Base-by-base conservation (phyloP, 2,113 vertebrate genomes). In the Aix galericulata region DNA sequence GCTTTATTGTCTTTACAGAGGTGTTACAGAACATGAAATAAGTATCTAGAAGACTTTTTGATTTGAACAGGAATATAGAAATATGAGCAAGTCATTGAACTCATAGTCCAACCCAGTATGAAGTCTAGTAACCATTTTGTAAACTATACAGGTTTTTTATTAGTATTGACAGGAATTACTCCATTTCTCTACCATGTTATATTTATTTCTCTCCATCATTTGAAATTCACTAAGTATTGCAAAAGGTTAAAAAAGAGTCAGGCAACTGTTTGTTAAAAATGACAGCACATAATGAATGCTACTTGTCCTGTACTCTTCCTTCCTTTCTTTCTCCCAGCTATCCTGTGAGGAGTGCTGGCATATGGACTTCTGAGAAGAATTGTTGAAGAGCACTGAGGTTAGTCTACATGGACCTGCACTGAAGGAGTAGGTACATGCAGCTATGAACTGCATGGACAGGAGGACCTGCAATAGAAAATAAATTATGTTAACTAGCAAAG, bases 351-450 rank as follows among this genome's bases (percentile, higher is more conserved):
- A 81, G 6, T 72, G 6, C 9, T 75, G 31, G 17, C 63, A 84
- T 17, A 63, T 8, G 25, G 15, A 58, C 9, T 64, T 86, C 20
- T n/a, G 29, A 79, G 73, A 78, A 63, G 7, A 64, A 21, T 34
- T 17, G 13, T 78, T 79, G 29, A 52, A 68, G 38, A 44, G 6
- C 15, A 32, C 48, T n/a, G 60, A 59, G 9, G 17, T 5, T 11
- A 5, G 3, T 4, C 2, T 26, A 36, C 7, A 9, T 8, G 20
- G 23, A 40, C 20, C 20, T 73, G 31, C 2, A 0, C 0, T 73
- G 26, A 76, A 67, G 23, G 17, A 58, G 22, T 22, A 58, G 27
- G 6, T 36, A 25, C 8, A 58, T 9, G 2, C 12, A n/a, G 8
- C 27, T 75, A 4, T 32, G 26, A 82, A 63, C 8, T 34, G 74